Percentiles rank a stretch among this genome's conserved stretches.
phyloP scores from a whole-genome alignment of 2,113 vertebrate species.

The Cichladusa arquata region DNA sequence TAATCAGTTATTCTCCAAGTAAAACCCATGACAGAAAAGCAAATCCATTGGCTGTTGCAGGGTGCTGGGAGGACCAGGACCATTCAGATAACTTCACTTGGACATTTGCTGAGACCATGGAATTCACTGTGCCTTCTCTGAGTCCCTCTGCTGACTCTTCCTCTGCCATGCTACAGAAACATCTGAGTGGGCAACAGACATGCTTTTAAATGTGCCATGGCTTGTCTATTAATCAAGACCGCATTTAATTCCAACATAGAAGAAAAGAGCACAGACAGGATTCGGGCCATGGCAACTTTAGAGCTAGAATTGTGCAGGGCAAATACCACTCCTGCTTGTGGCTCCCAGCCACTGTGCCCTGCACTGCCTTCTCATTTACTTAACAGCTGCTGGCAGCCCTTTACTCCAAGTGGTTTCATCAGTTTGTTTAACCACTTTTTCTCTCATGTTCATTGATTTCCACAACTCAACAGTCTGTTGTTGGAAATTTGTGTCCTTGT shows the following conservation, averaged over 20 bases:
- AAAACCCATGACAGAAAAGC: rapidly evolving
- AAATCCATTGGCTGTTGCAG: rapidly evolving
- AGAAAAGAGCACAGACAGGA: background rate
- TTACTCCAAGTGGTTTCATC: background rate
- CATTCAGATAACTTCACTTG: background rate
- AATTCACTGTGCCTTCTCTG: background rate
- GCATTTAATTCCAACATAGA: background rate
- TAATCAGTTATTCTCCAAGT: background rate
- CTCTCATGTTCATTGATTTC: background rate
- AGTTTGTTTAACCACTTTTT: background rate
- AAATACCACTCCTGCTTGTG: background rate
- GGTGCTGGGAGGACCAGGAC: background rate
- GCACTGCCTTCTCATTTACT: background rate
- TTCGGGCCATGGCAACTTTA: rapidly evolving
- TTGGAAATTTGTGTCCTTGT: background rate
- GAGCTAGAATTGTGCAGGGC: rapidly evolving
- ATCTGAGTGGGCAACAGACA: background rate
- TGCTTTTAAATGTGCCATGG: rapidly evolving
- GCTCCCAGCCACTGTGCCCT: background rate
- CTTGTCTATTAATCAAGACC: background rate
- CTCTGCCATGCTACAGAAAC: background rate
- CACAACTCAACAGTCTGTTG: rapidly evolving
- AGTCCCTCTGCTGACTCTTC: background rate
- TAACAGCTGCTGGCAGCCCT: background rate
- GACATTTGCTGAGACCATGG: background rate